A percentile compares a stretch with the other conserved stretches of the same genome.
Conservation (phyloP, 2,797 vertebrate genomes). For the Coccyzus lansbergi region DNA sequence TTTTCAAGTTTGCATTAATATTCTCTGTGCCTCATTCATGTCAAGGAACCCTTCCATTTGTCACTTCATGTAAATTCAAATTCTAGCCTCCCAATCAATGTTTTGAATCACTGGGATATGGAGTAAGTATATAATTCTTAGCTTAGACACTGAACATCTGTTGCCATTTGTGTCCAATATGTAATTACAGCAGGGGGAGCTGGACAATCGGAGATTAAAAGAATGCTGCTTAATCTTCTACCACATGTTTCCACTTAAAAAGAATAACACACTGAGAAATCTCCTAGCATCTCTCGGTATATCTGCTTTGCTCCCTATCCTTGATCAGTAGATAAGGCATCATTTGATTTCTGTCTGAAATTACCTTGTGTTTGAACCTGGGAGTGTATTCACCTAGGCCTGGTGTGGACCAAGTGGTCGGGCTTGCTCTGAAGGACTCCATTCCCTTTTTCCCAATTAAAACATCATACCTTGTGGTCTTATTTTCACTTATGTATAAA, state of each 20-base stretch:
- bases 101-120: slow-evolving; percentile 74
- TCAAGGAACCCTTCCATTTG: slow-evolving; percentile 46
- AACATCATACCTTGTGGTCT: neutral
- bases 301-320: neutral
- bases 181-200: slow-evolving; percentile 85
- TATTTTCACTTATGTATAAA: neutral
- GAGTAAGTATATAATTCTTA: slow-evolving; percentile 83
- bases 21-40: neutral
- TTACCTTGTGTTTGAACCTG: neutral
- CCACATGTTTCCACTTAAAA: slow-evolving; percentile 79
- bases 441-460: neutral
- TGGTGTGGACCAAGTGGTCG: neutral
- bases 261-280: slow-evolving; percentile 51
- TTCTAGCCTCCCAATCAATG: slow-evolving; percentile 41
- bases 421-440: neutral
- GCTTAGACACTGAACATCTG: slow-evolving; percentile 84
- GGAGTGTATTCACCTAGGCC: neutral
- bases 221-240: slow-evolving; percentile 77
- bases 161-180: slow-evolving; percentile 79
- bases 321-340: neutral
- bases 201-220: slow-evolving; percentile 83
- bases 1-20: neutral
- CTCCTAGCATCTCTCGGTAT: slow-evolving; percentile 1
- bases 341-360: neutral
- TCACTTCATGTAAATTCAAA: slow-evolving; percentile 21